Percentiles rank a stretch among this genome's conserved stretches.
phyloP scores from a whole-genome alignment of 2,888 invertebrate species.

The Torymus texanus region DNA sequence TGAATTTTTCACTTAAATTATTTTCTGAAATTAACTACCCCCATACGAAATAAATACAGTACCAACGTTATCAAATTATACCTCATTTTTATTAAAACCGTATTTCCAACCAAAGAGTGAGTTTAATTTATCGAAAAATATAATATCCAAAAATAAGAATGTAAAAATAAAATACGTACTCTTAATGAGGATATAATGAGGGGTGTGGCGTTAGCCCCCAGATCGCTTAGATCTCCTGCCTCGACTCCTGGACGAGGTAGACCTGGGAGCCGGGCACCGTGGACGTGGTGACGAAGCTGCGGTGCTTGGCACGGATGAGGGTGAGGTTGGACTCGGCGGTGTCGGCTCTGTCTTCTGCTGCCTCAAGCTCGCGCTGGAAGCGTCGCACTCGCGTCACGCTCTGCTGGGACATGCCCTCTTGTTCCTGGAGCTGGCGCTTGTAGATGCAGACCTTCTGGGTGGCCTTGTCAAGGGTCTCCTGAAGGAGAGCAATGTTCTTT shows the following conservation, averaged over 20 bases:
- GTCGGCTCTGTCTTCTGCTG: slow-evolving; percentile 97
- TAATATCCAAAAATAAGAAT: no score
- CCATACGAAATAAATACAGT: no score
- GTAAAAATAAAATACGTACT: neutral
- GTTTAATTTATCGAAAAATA: no score
- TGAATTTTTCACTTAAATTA: no score
- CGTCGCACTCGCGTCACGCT: slow-evolving; percentile 96
- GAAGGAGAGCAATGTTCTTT: slow-evolving; percentile 94
- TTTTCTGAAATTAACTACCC: no score
- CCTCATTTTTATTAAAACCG: no score
- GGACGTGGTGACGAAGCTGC: slow-evolving; percentile 96
- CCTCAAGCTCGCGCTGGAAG: slow-evolving; percentile 98
- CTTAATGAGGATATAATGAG: slow-evolving; percentile 23
- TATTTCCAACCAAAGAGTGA: no score
- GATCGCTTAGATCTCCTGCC: slow-evolving; percentile 73
- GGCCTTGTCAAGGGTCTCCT: slow-evolving; percentile 92
- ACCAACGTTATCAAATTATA: no score
- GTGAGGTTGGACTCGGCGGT: slow-evolving; percentile 95
- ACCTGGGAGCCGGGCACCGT: slow-evolving; percentile 94
- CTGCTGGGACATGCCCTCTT: slow-evolving; percentile 94
- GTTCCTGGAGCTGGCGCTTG: slow-evolving; percentile 96
- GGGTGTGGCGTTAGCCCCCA: neutral
- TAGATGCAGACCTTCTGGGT: slow-evolving; percentile 92
- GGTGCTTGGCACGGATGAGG: slow-evolving; percentile 98
- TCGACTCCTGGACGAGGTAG: slow-evolving; percentile 92